Percentiles rank a stretch among this genome's conserved stretches.
These are phyloP conservation scores for Tenthredo livida DNA, from an alignment of 2,888 invertebrate genomes.

Conservation along the genomic window DNA sequence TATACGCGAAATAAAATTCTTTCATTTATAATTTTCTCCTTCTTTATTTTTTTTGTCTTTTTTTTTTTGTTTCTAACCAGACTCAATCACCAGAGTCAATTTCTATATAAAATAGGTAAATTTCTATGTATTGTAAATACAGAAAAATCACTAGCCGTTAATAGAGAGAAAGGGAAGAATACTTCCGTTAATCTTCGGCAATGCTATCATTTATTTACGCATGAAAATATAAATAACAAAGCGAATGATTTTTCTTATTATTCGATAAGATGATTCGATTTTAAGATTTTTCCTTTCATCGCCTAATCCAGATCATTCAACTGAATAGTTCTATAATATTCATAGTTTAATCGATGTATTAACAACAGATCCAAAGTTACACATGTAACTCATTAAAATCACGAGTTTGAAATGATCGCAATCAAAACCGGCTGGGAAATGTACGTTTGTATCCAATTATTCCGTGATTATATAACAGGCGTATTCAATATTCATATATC, in stretches of 20 bases:
- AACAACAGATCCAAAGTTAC: background rate
- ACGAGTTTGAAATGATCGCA: background rate
- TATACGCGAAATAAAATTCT: background rate
- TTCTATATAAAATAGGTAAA: background rate
- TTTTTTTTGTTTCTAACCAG: background rate
- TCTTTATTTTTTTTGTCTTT: background rate
- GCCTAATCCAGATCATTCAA: background rate
- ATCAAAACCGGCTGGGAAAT: slow-evolving; percentile 7
- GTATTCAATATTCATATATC: background rate
- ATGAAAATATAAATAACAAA: background rate
- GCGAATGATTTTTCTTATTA: background rate
- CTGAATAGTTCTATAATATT: background rate
- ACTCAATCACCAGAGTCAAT: background rate
- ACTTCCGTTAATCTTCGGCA: background rate
- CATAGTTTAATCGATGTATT: background rate
- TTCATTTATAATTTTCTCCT: background rate
- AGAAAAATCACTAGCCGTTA: background rate
- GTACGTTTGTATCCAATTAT: slow-evolving; percentile 9
- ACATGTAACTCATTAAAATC: background rate
- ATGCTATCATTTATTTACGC: background rate
- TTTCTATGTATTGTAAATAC: background rate
- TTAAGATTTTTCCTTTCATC: background rate
- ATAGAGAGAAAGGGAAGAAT: too few relatives aligned
- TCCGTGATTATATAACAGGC: slow-evolving; percentile 28
- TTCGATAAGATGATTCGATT: background rate